A percentile compares a stretch with the other conserved stretches of the same genome.
Conservation (phyloP, 2,113 vertebrate genomes). For the Uria lomvia region DNA sequence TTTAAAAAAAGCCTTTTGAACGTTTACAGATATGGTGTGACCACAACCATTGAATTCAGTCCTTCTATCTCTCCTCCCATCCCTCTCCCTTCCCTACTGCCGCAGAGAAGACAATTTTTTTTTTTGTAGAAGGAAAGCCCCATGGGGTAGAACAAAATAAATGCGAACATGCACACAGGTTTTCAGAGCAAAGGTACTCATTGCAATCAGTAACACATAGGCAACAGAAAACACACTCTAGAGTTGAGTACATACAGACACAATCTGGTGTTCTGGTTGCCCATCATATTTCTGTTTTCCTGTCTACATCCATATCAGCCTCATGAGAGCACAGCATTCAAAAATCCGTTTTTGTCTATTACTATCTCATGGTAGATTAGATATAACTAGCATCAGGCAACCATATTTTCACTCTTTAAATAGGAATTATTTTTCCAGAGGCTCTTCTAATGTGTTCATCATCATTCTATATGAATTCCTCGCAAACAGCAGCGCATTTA, state of each 20-base stretch:
- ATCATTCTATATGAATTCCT: background rate
- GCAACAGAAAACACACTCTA: background rate
- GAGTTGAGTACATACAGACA: background rate
- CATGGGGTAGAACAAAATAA: background rate
- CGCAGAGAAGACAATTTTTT: background rate
- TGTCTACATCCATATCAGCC: background rate
- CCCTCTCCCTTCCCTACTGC: background rate
- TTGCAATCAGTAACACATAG: background rate
- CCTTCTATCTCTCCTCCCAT: background rate
- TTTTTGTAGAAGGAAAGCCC: background rate
- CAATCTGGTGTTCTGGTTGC: background rate
- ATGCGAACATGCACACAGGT: fast-evolving
- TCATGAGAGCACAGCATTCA: background rate
- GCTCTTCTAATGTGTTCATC: background rate
- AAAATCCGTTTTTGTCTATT: background rate
- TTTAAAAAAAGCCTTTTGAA: background rate
- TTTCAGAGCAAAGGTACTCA: background rate
- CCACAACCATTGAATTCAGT: background rate
- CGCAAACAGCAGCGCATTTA: background rate
- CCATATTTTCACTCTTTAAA: background rate
- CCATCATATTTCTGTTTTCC: background rate
- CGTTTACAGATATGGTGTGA: background rate
- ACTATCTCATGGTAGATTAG: background rate
- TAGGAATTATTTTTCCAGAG: background rate
- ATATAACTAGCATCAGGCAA: background rate